Conservation (phyloP, 2,888 invertebrate species). For the Hanleya hanleyi region DNA sequence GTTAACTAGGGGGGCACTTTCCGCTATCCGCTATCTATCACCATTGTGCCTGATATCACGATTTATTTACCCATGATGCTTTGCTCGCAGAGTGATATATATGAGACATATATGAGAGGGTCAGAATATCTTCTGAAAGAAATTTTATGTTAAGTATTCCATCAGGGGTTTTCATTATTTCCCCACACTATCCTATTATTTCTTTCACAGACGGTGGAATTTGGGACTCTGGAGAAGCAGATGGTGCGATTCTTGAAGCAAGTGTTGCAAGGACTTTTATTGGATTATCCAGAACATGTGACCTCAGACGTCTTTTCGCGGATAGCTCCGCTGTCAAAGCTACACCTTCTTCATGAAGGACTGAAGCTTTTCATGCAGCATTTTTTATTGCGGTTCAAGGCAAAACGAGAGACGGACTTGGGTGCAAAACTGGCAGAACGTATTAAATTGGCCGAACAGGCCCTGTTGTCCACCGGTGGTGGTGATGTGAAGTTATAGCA, state of each 20-base stretch:
- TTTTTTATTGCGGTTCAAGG: constrained; percentile 80
- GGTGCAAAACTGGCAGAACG: constrained; percentile 37
- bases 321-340: constrained; percentile 82
- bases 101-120: too few relatives aligned
- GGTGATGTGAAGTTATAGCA: constrained; percentile 36
- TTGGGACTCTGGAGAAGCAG: constrained; percentile 87
- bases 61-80: too few relatives aligned
- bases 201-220: constrained; percentile 83
- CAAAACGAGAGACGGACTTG: constrained; percentile 24
- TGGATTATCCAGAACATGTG: constrained; percentile 79
- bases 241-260: constrained; percentile 87
- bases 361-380: constrained; percentile 89
- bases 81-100: too few relatives aligned
- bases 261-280: constrained; percentile 83
- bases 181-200: too few relatives aligned
- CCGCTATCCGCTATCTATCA: too few relatives aligned
- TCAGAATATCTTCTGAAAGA: too few relatives aligned
- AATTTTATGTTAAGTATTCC: too few relatives aligned
- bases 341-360: constrained; percentile 85
- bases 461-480: constrained; percentile 35
- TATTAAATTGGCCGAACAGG: constrained; percentile 49
- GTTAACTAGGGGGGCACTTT: too few relatives aligned
- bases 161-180: too few relatives aligned
- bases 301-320: constrained; percentile 82
- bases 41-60: too few relatives aligned